Evolutionary conservation across 2,888 invertebrate genomes (phyloP).

Genomic region (Drosophila monieri): DNA sequence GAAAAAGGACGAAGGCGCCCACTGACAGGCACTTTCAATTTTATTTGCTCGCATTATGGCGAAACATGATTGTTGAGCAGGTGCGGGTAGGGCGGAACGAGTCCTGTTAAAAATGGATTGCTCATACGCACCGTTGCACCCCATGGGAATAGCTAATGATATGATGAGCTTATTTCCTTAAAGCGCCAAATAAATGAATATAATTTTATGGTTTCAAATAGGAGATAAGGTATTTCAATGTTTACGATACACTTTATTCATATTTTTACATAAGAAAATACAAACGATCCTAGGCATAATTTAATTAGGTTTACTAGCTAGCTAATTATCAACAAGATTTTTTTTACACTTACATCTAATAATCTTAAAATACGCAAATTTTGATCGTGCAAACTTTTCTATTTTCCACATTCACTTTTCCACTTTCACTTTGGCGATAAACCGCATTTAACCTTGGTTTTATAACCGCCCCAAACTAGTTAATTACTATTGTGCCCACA

Average conservation of each 20-base stretch:
- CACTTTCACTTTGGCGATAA: conserved; percentile 1
- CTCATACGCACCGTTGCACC: conserved; percentile 68
- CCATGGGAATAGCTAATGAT: conserved; percentile 27
- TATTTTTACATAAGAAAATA: conserved; percentile 55
- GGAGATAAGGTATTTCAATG: background rate
- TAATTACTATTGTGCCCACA: conserved; percentile 19
- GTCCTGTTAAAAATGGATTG: conserved; percentile 43
- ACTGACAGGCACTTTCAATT: conserved; percentile 67
- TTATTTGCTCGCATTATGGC: conserved; percentile 66
- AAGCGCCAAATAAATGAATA: conserved; percentile 23
- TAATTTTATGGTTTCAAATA: conserved; percentile 10
- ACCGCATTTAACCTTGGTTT: background rate
- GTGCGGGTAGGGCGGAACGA: background rate
- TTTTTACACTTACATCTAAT: conserved; percentile 41
- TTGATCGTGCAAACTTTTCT: conserved; percentile 19
- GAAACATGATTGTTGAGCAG: conserved; percentile 56
- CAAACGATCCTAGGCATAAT: conserved; percentile 64
- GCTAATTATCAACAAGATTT: conserved; percentile 61
- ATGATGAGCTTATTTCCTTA: conserved; percentile 23
- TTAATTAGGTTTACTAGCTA: conserved; percentile 69
- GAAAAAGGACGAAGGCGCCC: conserved; percentile 4
- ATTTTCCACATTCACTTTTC: conserved; percentile 21
- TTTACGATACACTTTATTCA: conserved; percentile 39
- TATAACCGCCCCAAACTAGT: conserved; percentile 5
- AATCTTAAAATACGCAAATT: conserved; percentile 36